Evolutionary conservation across 1,140 invertebrate species (phyloP), one percentile per base, ranked within the genome.

Genomic region (Wasmannia auropunctata): DNA sequence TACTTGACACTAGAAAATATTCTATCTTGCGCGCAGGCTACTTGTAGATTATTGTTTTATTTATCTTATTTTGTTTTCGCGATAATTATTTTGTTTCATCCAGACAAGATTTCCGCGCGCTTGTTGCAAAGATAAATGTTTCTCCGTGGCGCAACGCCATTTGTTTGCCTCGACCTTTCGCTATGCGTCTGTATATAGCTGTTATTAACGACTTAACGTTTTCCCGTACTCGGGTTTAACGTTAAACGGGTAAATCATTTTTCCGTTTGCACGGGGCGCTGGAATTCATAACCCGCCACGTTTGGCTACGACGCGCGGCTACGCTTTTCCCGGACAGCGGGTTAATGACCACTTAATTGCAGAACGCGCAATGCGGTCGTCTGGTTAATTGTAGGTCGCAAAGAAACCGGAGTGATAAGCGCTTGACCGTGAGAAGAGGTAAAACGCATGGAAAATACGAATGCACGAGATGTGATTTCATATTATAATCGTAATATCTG

Each of bases 271-370:
- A 28, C 60, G 60, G n/a, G n/a, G 46, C n/a, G 58, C 40, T 58
- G 31, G 72, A 76, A 84, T 58, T 40, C 28, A 43, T 6, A 37
- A 74, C 10, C n/a, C 80, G 28, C 19, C 31, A 40, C 43, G 70
- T 83, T 86, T 63, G 56, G 80, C n/a, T 51, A 58, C 62, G 25
- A 81, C 58, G 67, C 25, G 37, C 43, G 34, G 34, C 28, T 56
- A 40, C 40, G 60, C 69, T 80, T 89, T 86, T 86, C 69, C 54
- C 60, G 60, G 54, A 46, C 60, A 25, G 19, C 56, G 54, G 88
- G 86, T 89, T 89, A 89, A 89, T 77, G 75, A 88, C 69, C 88
- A 81, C 46, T 86, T 88, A 86, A 89, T 89, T 63, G 63, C 76
- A 86, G 74, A 69, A 89, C 69, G 77, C 14, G 87, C 65, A 62